Conservation (phyloP, 1,140 invertebrate genomes). For the Phortica variegata region DNA sequence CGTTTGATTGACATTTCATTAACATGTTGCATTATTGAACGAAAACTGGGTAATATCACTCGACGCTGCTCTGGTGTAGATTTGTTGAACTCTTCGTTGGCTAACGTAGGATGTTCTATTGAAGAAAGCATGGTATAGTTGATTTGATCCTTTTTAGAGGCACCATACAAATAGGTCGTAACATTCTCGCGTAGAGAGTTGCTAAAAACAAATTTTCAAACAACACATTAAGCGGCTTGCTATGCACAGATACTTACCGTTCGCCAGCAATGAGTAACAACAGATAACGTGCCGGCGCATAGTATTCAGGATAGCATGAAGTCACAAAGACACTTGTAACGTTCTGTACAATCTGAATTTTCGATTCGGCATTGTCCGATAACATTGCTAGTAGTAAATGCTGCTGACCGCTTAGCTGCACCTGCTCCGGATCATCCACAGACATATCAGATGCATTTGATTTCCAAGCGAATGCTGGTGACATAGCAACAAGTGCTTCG, state of each 20-base stretch:
- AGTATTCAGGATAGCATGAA: slow-evolving; percentile 76
- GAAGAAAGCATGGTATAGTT: slow-evolving; percentile 48
- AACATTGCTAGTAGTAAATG: slow-evolving; percentile 61
- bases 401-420: slow-evolving; percentile 59
- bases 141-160: slow-evolving; percentile 53
- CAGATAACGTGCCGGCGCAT: slow-evolving; percentile 79
- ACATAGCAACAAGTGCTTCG: slow-evolving; percentile 71
- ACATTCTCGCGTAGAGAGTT: slow-evolving; percentile 51
- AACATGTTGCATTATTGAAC: slow-evolving; percentile 50
- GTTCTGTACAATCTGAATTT: slow-evolving; percentile 73
- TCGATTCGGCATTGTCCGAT: slow-evolving; percentile 63
- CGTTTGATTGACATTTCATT: slow-evolving; percentile 54
- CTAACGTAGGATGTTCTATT: slow-evolving; percentile 36
- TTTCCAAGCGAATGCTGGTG: slow-evolving; percentile 66
- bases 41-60: slow-evolving; percentile 55
- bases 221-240: neutral
- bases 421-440: slow-evolving; percentile 17
- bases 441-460: slow-evolving; percentile 46
- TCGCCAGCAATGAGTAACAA: slow-evolving; percentile 84
- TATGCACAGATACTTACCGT: slow-evolving; percentile 59
- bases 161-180: slow-evolving; percentile 48
- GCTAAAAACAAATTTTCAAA: slow-evolving; percentile 8
- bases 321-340: slow-evolving; percentile 81
- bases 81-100: slow-evolving; percentile 43
- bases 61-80: slow-evolving; percentile 43